Evolutionary conservation across 2,888 invertebrate genomes (phyloP), one percentile per base, ranked within the genome.

Genomic region (Meliscaeva auricollis): DNA sequence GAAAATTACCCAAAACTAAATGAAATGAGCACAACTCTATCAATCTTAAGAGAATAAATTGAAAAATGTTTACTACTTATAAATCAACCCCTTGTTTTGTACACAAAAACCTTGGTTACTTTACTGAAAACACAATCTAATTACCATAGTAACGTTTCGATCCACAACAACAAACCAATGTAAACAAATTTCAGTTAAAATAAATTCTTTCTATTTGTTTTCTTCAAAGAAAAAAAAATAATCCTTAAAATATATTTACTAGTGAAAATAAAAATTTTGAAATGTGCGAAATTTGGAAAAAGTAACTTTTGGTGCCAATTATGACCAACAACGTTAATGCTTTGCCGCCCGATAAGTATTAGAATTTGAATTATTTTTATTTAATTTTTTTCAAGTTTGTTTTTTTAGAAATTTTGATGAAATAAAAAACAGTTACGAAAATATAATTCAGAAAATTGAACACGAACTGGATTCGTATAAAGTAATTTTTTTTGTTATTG

Each of bases 391-490:
- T 46, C 8, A 5, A 38, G 3, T 9, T 20, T 56, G 52, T 8
- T 0, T 3, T 35, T 72, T 4, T 52, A 87, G 87, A 46, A 58
- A 76, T 74, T 79, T 87, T 52, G 8, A 30, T 9, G 80, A 83
- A 56, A 80, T 88, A 2, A 85, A 75, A 54, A 73, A 48, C 0
- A 87, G 78, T 30, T 88, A 81, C 68, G 88, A 88, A 17, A 20
- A 50, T 17, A 74, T 88, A 17, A 80, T 88, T 22, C 60, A 84
- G 8, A 88, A 54, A 68, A 84, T 87, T 17, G 52, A 81, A 64
- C 22, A 64, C 6, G 88, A 88, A 74, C 73, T 88, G 35, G 82
- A 88, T 11, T 68, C 77, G 8, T 84, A 87, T 32, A 88, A 87
- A 87, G 88, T 88, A 87, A 79, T 3, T 46, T n/a, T n/a, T n/a